Conservation (phyloP, 2,113 vertebrate genomes). For the Boleophthalmus pectinirostris region DNA sequence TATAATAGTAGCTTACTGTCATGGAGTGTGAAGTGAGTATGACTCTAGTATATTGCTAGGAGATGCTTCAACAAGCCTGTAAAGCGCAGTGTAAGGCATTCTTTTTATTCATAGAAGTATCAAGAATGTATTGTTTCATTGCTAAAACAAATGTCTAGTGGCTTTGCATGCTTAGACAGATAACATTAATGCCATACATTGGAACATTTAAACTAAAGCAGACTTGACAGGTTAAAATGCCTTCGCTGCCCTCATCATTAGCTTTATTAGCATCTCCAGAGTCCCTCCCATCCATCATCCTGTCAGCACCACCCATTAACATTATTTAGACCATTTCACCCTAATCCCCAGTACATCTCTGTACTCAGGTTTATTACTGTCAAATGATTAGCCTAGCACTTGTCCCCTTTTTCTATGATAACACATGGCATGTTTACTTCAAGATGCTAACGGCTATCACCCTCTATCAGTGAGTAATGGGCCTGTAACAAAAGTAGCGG, state of each 20-base stretch:
- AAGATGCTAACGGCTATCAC: conserved; percentile 35
- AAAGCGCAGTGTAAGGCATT: too few relatives aligned
- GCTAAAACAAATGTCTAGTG: neutral
- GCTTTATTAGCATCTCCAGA: neutral
- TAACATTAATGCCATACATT: too few relatives aligned
- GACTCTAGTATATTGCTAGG: too few relatives aligned
- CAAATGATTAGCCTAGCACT: neutral
- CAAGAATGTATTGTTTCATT: too few relatives aligned
- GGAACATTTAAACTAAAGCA: neutral
- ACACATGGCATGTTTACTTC: conserved; percentile 31
- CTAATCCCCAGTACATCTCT: neutral
- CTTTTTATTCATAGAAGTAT: too few relatives aligned
- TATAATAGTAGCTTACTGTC: too few relatives aligned
- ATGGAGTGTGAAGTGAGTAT: too few relatives aligned
- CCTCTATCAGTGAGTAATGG: conserved; percentile 45
- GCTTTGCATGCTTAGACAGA: neutral
- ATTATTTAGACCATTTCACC: neutral
- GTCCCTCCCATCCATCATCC: neutral
- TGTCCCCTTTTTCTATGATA: neutral
- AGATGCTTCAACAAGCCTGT: too few relatives aligned
- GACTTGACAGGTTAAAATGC: neutral
- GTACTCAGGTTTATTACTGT: conserved; percentile 15
- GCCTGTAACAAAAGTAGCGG: conserved; percentile 40
- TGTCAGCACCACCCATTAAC: neutral
- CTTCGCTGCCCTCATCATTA: neutral